Conservation (phyloP, 2,797 vertebrate genomes). For the Gallinago solitaria region DNA sequence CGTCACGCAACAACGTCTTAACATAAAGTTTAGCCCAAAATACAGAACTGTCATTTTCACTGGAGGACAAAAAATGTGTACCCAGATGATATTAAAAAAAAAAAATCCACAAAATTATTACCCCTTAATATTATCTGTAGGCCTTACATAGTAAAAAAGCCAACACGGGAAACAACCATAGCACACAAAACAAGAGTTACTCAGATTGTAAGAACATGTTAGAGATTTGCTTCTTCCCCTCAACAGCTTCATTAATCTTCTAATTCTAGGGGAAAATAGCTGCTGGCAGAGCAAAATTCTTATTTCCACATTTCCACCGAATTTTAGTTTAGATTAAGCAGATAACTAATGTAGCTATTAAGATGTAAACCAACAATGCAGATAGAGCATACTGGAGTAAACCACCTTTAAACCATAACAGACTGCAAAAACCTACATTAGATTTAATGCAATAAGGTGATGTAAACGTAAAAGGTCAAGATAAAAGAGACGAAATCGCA, state of each 20-base stretch:
- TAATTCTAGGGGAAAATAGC: background rate
- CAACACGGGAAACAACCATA: background rate
- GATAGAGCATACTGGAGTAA: background rate
- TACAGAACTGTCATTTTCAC: background rate
- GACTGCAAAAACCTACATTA: background rate
- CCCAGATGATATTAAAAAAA: background rate
- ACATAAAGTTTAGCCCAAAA: background rate
- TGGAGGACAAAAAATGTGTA: background rate
- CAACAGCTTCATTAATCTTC: background rate
- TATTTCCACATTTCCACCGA: background rate
- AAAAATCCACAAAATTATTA: background rate
- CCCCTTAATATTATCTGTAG: background rate
- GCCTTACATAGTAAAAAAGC: background rate
- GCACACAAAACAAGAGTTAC: background rate
- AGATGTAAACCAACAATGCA: background rate
- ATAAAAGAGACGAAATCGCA: background rate
- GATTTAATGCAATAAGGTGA: background rate
- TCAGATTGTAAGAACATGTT: background rate
- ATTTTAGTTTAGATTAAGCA: background rate
- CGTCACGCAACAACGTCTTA: accelerated
- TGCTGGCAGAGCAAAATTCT: background rate
- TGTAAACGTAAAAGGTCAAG: background rate
- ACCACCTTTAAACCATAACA: background rate
- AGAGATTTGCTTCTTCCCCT: background rate
- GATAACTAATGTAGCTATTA: background rate